phyloP scores from a whole-genome alignment of 2,797 vertebrate genomes.

The Synanceia verrucosa region DNA sequence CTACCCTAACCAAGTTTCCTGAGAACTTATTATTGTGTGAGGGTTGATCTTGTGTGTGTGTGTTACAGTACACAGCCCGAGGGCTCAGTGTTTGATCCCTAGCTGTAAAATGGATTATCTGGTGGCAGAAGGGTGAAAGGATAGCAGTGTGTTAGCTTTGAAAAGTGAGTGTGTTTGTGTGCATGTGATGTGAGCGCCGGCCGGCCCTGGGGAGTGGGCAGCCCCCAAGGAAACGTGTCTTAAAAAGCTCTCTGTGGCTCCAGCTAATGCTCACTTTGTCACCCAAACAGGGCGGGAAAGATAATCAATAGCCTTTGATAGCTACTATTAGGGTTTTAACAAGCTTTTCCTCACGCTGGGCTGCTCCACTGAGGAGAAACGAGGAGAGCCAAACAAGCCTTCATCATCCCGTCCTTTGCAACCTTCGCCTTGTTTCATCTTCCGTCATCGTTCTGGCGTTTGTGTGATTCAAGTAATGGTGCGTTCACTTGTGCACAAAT shows the following conservation, averaged over 20 bases:
- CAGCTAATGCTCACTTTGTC: constrained; percentile 88
- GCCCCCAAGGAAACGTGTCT: constrained; percentile 76
- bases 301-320: constrained; percentile 91
- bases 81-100: constrained; percentile 84
- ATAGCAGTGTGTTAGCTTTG: constrained; percentile 69
- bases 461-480: too few relatives aligned
- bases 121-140: constrained; percentile 79
- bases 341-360: constrained; percentile 84
- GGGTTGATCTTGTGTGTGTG: constrained; percentile 15
- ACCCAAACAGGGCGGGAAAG: constrained; percentile 87
- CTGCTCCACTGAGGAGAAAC: constrained; percentile 74
- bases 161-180: constrained; percentile 23
- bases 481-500: too few relatives aligned
- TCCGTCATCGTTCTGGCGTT: too few relatives aligned
- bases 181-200: constrained; percentile 56
- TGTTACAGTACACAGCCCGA: constrained; percentile 77
- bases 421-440: constrained; percentile 46
- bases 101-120: constrained; percentile 85
- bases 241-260: constrained; percentile 72
- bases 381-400: constrained; percentile 64
- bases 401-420: constrained; percentile 60
- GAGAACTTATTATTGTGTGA: constrained; percentile 32
- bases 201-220: constrained; percentile 65
- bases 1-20: constrained; percentile 38
- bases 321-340: constrained; percentile 85